Percentiles rank a stretch among this genome's conserved stretches.
Conservation (phyloP, 2,888 invertebrate species). For the Xestia c-nigrum region DNA sequence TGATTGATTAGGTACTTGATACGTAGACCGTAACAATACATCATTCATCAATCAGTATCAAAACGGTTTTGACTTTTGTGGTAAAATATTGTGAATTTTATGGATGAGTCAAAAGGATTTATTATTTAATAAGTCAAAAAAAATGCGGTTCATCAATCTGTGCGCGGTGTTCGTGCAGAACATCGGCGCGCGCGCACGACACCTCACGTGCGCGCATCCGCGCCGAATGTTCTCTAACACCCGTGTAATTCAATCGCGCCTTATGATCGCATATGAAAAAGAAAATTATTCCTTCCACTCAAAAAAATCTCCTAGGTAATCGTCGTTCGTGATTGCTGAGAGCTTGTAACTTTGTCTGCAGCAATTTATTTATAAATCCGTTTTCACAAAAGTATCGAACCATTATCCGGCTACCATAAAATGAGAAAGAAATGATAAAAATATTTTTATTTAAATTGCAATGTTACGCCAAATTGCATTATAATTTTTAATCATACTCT, state of each 20-base stretch:
- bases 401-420: constrained; percentile 54
- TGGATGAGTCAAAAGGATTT: constrained; percentile 50
- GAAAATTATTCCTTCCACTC: constrained; percentile 67
- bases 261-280: constrained; percentile 67
- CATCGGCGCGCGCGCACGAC: constrained; percentile 59
- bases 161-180: constrained; percentile 68
- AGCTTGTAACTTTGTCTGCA: constrained; percentile 60
- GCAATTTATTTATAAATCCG: constrained; percentile 61
- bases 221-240: constrained; percentile 79
- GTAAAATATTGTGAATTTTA: constrained; percentile 41
- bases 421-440: constrained; percentile 41
- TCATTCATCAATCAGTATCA: constrained; percentile 51
- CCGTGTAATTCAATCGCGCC: constrained; percentile 81
- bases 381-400: constrained; percentile 56
- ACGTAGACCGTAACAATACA: constrained; percentile 10
- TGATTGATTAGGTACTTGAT: constrained; percentile 49
- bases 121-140: constrained; percentile 52
- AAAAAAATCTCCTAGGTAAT: constrained; percentile 68
- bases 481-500: constrained; percentile 31
- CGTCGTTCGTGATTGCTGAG: constrained; percentile 65
- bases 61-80: constrained; percentile 37
- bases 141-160: constrained; percentile 69
- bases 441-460: constrained; percentile 45
- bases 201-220: constrained; percentile 74
- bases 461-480: constrained; percentile 50